A percentile compares a stretch with the other conserved stretches of the same genome.
phyloP scores from a whole-genome alignment of 2,888 invertebrate genomes.

The Limenitis camilla region DNA sequence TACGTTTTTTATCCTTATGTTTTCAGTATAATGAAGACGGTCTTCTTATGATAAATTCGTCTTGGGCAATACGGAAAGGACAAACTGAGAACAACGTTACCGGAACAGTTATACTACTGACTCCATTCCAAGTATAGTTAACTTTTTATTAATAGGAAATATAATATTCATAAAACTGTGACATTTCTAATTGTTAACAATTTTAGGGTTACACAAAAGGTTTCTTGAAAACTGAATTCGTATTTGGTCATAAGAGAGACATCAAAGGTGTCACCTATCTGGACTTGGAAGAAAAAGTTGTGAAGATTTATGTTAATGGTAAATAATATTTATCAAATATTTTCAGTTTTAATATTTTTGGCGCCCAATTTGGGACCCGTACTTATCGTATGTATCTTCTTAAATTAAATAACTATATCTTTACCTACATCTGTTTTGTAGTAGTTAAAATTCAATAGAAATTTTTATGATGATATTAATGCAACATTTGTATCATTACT shows the following conservation, averaged over 20 bases:
- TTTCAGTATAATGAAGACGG: constrained; percentile 80
- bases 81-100: constrained; percentile 76
- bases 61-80: constrained; percentile 78
- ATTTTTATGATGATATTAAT: too few species aligned
- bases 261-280: constrained; percentile 81
- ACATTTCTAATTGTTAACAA: too few species aligned
- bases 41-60: constrained; percentile 79
- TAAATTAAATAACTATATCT: too few species aligned
- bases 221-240: constrained; percentile 78
- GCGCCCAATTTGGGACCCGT: too few species aligned
- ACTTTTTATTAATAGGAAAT: neutral
- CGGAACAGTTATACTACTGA: constrained; percentile 77
- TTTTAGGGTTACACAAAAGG: constrained; percentile 79
- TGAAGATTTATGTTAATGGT: constrained; percentile 79
- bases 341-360: neutral
- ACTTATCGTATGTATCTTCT: too few species aligned
- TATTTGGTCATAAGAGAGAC: constrained; percentile 76
- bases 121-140: constrained; percentile 73
- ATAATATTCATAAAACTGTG: too few species aligned
- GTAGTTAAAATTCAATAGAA: too few species aligned
- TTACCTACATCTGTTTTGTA: too few species aligned
- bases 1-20: neutral
- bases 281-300: constrained; percentile 80
- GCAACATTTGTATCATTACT: neutral
- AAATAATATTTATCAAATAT: constrained; percentile 11